Percentiles rank a stretch among this genome's conserved stretches.
These are phyloP conservation scores for Microplitis deprimator DNA, from an alignment of 2,888 invertebrate species.

Conservation along the genomic window DNA sequence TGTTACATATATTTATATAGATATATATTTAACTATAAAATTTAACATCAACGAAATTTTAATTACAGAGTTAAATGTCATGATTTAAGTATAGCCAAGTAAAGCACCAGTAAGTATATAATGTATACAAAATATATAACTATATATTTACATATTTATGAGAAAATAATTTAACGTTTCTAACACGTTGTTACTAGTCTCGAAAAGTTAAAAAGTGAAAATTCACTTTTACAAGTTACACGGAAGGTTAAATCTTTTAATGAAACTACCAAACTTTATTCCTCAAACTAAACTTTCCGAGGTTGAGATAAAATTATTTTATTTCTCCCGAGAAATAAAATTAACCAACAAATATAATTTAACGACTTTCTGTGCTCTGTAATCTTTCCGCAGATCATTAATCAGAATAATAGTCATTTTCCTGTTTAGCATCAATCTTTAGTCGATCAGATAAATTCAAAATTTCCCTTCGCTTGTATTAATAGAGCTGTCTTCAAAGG, in stretches of 20 bases:
- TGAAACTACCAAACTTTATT: constrained; percentile 44
- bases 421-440: not conserved
- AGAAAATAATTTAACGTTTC: constrained; percentile 10
- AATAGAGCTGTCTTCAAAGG: too few relatives aligned
- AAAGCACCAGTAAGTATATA: too few relatives aligned
- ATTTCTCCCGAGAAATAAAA: constrained; percentile 14
- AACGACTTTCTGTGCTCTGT: constrained; percentile 3
- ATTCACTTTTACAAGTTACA: constrained; percentile 51
- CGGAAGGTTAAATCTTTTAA: constrained; percentile 53
- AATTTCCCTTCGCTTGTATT: not conserved
- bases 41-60: not conserved
- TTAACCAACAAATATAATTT: not conserved
- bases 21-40: too few relatives aligned
- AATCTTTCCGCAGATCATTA: not conserved
- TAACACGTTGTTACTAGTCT: constrained; percentile 18
- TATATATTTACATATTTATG: constrained; percentile 34
- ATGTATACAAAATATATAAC: constrained; percentile 8
- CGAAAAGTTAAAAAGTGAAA: constrained; percentile 37
- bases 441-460: too few relatives aligned
- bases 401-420: not conserved
- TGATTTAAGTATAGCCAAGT: constrained; percentile 4
- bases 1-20: too few relatives aligned
- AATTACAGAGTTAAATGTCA: not conserved
- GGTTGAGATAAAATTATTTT: constrained; percentile 33
- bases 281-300: constrained; percentile 17